These are phyloP conservation scores for Cricetomys ansorgei DNA, from an alignment of 2,113 vertebrate genomes.

Conservation along the genomic window DNA sequence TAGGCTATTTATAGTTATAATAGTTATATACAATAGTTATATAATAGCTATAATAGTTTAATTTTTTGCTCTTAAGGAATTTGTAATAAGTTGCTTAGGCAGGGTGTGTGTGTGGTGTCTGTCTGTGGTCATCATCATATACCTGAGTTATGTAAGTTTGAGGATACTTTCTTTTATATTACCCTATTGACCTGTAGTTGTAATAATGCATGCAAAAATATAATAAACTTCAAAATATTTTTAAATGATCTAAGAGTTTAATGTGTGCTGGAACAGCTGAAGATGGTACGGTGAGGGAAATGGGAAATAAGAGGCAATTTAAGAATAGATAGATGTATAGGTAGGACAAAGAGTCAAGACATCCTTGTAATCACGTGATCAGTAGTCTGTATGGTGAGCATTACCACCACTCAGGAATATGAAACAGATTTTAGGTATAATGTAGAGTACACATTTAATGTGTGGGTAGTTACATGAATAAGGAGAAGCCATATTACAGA, in stretches of 20 bases:
- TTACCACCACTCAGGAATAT: not conserved
- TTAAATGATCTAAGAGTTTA: not conserved
- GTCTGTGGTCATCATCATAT: not conserved
- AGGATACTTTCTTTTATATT: not conserved
- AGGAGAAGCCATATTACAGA: not conserved
- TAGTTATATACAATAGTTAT: too few relatives aligned
- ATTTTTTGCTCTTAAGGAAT: not conserved
- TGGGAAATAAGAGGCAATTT: not conserved
- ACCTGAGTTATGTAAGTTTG: not conserved
- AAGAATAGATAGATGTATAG: not conserved
- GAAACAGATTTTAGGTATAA: not conserved
- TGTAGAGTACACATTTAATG: not conserved
- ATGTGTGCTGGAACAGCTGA: not conserved
- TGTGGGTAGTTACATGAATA: not conserved
- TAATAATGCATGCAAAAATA: not conserved
- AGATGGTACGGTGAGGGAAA: not conserved
- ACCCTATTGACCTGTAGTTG: not conserved
- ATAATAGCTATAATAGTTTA: too few relatives aligned
- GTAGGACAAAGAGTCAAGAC: not conserved
- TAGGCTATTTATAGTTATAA: too few relatives aligned
- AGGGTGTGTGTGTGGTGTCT: not conserved
- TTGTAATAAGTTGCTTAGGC: not conserved
- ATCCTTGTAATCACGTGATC: not conserved
- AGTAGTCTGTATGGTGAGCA: not conserved
- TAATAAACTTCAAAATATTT: slow-evolving; percentile 34